These are phyloP conservation scores for Eupeodes corollae DNA, from an alignment of 1,140 invertebrate species.

Conservation along the genomic window DNA sequence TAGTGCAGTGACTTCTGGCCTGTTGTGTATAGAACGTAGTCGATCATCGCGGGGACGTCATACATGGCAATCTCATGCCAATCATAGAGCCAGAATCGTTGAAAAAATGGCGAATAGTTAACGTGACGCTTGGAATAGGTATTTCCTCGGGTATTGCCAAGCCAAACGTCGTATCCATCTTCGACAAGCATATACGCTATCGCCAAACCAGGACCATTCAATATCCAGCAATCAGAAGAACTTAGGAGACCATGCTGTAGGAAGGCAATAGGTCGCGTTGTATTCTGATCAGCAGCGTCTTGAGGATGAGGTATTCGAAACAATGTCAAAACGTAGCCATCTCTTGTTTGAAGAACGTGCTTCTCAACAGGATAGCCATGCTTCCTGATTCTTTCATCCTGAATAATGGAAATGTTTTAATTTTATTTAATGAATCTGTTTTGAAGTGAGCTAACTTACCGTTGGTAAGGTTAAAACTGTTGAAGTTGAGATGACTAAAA, in stretches of 20 bases:
- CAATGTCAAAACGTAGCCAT: background rate
- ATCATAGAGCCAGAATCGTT: slow-evolving; percentile 42
- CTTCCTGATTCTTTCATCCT: slow-evolving; percentile 16
- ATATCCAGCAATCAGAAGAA: slow-evolving; percentile 58
- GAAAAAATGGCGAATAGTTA: slow-evolving; percentile 36
- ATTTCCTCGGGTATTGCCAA: slow-evolving; percentile 61
- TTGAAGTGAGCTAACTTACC: too few species aligned
- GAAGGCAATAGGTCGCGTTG: slow-evolving; percentile 36
- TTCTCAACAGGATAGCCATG: slow-evolving; percentile 10
- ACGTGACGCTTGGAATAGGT: slow-evolving; percentile 52
- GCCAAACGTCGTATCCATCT: slow-evolving; percentile 61
- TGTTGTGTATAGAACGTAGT: slow-evolving; percentile 48
- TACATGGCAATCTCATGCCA: slow-evolving; percentile 63
- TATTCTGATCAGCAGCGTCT: background rate
- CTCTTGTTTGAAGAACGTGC: background rate
- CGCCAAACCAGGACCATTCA: slow-evolving; percentile 48
- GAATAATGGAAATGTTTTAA: too few species aligned
- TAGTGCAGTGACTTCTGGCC: slow-evolving; percentile 32
- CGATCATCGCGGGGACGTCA: slow-evolving; percentile 65
- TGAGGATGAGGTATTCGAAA: background rate
- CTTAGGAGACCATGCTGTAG: slow-evolving; percentile 63
- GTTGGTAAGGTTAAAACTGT: too few species aligned
- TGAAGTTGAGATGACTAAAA: too few species aligned
- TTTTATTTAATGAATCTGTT: too few species aligned
- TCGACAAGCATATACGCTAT: slow-evolving; percentile 41